These are phyloP conservation scores for Rotaria sp. DNA, from an alignment of 2,888 invertebrate species.

Conservation along the genomic window DNA sequence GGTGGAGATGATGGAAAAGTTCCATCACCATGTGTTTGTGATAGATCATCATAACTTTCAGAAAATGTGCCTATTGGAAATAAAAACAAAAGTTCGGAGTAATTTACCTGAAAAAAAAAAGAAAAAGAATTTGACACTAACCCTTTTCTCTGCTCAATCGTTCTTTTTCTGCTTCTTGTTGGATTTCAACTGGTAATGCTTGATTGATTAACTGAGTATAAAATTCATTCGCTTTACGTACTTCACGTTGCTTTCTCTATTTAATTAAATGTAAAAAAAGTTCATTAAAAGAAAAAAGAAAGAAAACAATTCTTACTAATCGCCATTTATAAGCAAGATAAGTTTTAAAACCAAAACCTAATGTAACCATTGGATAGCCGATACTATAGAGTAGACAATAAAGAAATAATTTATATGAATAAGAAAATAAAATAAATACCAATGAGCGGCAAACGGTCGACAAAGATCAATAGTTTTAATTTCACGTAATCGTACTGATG, in stretches of 20 bases:
- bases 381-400: constrained; percentile 61
- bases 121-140: not conserved
- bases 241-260: constrained; percentile 80
- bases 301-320: constrained; percentile 56
- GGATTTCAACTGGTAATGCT: constrained; percentile 70
- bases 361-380: constrained; percentile 85
- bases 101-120: no score
- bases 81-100: not conserved
- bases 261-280: constrained; percentile 43
- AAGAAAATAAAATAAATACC: constrained; percentile 60
- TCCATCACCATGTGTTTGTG: not conserved
- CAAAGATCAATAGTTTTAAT: constrained; percentile 78
- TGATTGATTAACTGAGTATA: constrained; percentile 83
- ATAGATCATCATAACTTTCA: not conserved
- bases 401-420: constrained; percentile 18
- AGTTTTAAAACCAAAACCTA: constrained; percentile 89
- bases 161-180: constrained; percentile 44
- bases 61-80: not conserved
- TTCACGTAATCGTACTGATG: constrained; percentile 71
- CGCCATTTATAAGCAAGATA: constrained; percentile 81
- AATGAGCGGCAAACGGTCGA: constrained; percentile 90
- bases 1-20: not conserved
- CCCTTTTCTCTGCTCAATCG: not conserved
- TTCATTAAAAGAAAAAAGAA: constrained; percentile 11
- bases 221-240: constrained; percentile 87